Evolutionary conservation across 2,888 invertebrate genomes (phyloP), one percentile per base, ranked within the genome.

Genomic region (Hirtodrosophila trivittata): DNA sequence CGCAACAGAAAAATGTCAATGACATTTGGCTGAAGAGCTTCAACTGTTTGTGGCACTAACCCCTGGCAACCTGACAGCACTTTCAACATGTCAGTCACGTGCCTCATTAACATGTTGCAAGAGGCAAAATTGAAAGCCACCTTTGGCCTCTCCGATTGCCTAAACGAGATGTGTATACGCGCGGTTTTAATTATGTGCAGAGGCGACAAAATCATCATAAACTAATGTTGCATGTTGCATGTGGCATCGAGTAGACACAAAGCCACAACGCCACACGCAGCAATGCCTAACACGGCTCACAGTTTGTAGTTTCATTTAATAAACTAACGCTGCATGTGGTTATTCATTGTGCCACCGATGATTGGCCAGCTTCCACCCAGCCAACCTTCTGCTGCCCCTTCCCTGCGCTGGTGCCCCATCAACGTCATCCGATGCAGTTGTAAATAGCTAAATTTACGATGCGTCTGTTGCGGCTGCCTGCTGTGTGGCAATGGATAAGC

Each of bases 21-120:
- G 52, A 37, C 38, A 26, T 49, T 39, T 21, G 18, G 3, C 18
- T 21, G 16, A n/a, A 13, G n/a, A n/a, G n/a, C n/a, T n/a, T n/a
- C 14, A 18, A 25, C 21, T 14, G 35, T 12, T 45, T 42, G 39
- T 7, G 28, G n/a, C 28, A 37, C n/a, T n/a, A 14, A n/a, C 7
- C 21, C 3, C 21, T 45, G 35, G 47, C 37, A 25, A 47, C 37
- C 35, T 14, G 7, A 8, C 35, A 35, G 5, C 12, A 14, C 60
- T n/a, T 41, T 2, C 18, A 21, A 5, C 37, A 47, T 37, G 57
- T 47, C 51, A 60, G 78, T 78, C 78, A 83, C 73, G 80, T 69
- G 60, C 63, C 49, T 73, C 76, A 82, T 86, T 80, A 80, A 57
- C 63, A 35, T 30, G 26, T 32, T 28, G 59, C 66, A 67, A 60